Evolutionary conservation across 2,888 invertebrate species (phyloP), one percentile per base, ranked within the genome.

Genomic region (Alloscopus bannaensis): DNA sequence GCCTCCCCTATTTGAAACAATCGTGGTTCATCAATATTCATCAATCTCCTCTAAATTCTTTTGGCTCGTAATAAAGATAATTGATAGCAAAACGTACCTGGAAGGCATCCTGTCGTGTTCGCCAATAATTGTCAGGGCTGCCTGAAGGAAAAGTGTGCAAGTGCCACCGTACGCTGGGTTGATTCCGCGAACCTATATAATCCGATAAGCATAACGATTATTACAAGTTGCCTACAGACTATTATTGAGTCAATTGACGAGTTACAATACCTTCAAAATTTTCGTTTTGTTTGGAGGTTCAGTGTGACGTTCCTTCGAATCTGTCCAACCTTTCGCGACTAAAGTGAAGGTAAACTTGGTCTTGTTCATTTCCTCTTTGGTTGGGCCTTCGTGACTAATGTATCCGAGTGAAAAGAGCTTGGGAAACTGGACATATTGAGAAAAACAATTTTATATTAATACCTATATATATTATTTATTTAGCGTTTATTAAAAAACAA

Each of bases 91-190:
- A 22, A 52, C 91, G 90, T 87, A 94, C 94, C 88, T 89, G 62
- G 89, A 88, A 0, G 96, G 96, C 90, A 98, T 91, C 87, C 93
- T 93, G 71, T 92, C 91, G 45, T 89, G 89, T 87, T 98, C 95
- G 22, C 91, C 91, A 8, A 97, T 89, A 50, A 97, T 88, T 0
- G 92, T 93, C 72, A 94, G 86, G 0, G 94, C 98, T 50, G 93
- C 90, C 79, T 93, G 90, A 2, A 97, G 90, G 81, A 96, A 87
- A 50, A 92, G 91, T 3, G 91, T 91, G 70, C 93, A 93, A 0
- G 96, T 97, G 11, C 93, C 91, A 1, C 94, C 94, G 89, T 98
- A 98, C 16, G 94, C 97, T 0, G 94, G 93, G 89, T 95, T 93
- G 71, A 82, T 87, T 0, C 92, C 93, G n/a, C 89, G 88, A 16